Conservation (phyloP, 2,113 vertebrate genomes). For the Odocoileus hemionus region DNA sequence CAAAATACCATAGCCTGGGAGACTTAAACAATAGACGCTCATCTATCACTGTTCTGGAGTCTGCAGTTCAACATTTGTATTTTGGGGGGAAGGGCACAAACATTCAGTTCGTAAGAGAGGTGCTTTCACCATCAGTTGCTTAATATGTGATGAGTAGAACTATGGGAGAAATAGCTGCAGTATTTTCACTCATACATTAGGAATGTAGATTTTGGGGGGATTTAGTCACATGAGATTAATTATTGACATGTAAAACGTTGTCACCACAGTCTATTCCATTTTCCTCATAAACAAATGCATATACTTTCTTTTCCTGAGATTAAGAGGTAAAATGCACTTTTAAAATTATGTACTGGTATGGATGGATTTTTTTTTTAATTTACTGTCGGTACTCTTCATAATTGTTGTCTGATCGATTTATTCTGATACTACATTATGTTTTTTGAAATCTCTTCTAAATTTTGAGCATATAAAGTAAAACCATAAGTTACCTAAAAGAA, state of each 20-base stretch:
- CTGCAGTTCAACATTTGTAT: neutral
- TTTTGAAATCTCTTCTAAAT: neutral
- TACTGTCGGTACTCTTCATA: neutral
- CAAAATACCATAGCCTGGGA: neutral
- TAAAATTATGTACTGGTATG: neutral
- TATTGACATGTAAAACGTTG: neutral
- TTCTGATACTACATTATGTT: neutral
- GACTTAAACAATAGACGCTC: neutral
- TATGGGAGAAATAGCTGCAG: neutral
- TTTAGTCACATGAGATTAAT: neutral
- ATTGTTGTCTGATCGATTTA: neutral
- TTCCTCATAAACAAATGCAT: neutral
- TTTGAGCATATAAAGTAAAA: neutral
- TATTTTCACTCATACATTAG: neutral
- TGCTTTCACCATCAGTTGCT: neutral
- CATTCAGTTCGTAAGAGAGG: neutral
- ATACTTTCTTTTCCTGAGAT: neutral
- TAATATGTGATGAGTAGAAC: neutral
- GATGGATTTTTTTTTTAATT: neutral
- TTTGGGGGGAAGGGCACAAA: neutral
- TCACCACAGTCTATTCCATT: neutral
- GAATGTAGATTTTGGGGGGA: neutral
- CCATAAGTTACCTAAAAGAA: neutral
- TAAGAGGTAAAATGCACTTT: neutral
- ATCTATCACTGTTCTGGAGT: neutral